Percentiles rank a stretch among this genome's conserved stretches.
Conservation (phyloP, 2,888 invertebrate species). For the Acanthopleura granulata region DNA sequence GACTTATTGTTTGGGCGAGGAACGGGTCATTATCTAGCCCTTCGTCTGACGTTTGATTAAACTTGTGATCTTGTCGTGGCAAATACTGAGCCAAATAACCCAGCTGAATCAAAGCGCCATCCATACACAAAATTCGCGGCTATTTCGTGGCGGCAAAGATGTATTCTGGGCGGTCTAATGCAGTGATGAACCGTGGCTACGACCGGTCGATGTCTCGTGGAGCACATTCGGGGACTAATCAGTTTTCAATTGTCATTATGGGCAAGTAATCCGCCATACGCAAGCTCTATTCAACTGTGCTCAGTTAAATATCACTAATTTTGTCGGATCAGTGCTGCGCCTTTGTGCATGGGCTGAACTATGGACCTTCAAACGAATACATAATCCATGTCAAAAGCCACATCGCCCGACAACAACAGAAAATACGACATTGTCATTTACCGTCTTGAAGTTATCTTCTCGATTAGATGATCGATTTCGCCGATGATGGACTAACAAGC, state of each 20-base stretch:
- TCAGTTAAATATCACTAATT: slow-evolving; percentile 15
- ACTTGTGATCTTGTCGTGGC: neutral
- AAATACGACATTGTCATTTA: too few species aligned
- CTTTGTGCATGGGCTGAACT: neutral
- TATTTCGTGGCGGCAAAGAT: neutral
- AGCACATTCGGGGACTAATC: neutral
- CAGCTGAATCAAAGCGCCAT: neutral
- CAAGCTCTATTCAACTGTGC: neutral
- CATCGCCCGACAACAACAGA: too few species aligned
- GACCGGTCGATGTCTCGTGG: neutral
- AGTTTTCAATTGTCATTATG: neutral
- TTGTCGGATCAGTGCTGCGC: neutral
- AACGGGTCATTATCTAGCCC: neutral
- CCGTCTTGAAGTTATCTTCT: too few species aligned
- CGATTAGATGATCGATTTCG: too few species aligned
- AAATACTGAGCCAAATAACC: neutral
- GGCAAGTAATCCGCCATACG: neutral
- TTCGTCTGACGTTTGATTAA: slow-evolving; percentile 10
- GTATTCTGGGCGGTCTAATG: neutral
- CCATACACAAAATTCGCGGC: neutral
- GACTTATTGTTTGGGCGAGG: slow-evolving; percentile 6
- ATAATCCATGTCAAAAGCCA: neutral
- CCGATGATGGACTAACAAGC: too few species aligned
- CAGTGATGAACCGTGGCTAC: too few species aligned
- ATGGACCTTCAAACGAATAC: neutral